Base-by-base conservation (phyloP, 2,888 invertebrate species). In the Lordiphosa andalusiaca region DNA sequence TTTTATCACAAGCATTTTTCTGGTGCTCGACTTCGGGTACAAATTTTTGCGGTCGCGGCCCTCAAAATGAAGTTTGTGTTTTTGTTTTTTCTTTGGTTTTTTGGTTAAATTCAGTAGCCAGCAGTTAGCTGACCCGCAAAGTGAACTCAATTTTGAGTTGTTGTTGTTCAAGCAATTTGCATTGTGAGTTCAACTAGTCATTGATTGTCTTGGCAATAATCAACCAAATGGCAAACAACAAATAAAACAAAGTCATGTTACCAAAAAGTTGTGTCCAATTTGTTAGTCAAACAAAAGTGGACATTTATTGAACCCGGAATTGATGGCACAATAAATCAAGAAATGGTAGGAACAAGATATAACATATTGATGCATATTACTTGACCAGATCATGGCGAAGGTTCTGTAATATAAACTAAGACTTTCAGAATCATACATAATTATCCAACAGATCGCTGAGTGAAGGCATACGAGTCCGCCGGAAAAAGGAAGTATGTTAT, bases 1-100 rank as follows among this genome's bases (percentile, higher is more conserved):
- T 84, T 72, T 73, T 84, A 82, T 84, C 82, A 69, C 71, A 69
- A 70, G 73, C 62, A 73, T 81, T 81, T 81, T 67, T 53, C n/a
- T 38, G 46, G 59, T 75, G 62, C 63, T 59, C 68, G 58, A 69
- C 68, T 73, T 23, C 39, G 67, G 76, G 75, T 69, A 66, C 56
- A 50, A 62, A 59, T 56, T 50, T 36, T 47, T 35, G 46, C 36
- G 35, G 46, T 35, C 33, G 19, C 33, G 30, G 30, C 30, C 30
- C 30, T 30, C 30, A 47, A 47, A 19, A 47, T 33, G 36, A 6
- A 35, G 46, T 36, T 33, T 16, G 16, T 16, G 16, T 16, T 16
- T 16, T 1, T 16, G 16, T 16, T 16, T 16, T 16, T 16, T 16
- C 2, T 16, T 16, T 16, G 1, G 16, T 1, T 50, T 65, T 64